Base-by-base conservation (phyloP, 2,888 invertebrate genomes). In the Saturnia japonica region DNA sequence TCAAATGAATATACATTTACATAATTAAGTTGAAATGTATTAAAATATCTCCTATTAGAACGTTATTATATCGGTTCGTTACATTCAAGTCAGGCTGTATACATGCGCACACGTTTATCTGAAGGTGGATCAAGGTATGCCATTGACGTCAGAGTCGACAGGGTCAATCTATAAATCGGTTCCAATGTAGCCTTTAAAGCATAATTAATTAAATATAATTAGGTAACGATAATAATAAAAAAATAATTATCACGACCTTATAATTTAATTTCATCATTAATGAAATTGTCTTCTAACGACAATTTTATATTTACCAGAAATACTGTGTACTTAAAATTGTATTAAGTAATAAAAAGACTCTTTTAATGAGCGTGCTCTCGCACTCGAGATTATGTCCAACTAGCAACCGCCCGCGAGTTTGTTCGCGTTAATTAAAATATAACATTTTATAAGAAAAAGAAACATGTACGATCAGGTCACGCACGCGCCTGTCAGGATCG, bases 131-230 rank as follows among this genome's bases (percentile, higher is more conserved):
- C 80, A 77, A 76, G 75, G 73, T 73, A 73, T 76, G 74, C 73
- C 74, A 84, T 85, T 88, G 88, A 88, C 88, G 88, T 88, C 87
- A 88, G 64, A 69, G 68, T 45, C 71, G 70, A 77, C 85, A 83
- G 84, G 84, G 84, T 83, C 83, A 80, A 72, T 70, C 72, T 74
- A 76, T 74, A 73, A 74, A 74, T 72, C 60, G 43, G n/a, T 64
- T 54, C 43, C 14, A 51, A 67, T 54, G 67, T 54, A 70, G 54
- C 70, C 70, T 70, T 54, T 66, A 42, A 70, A 42, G 54, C 67
- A 40, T 40, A 64, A 60, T 28, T 60, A 28, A 12, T 64, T 64
- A 64, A 64, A 64, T n/a, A 64, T 64, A n/a, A 64, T 54, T 47
- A 43, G 67, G 70, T 70, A 66, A 40, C 40, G 8, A 64, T 2